Evolutionary conservation across 2,113 vertebrate genomes (phyloP), one percentile per base, ranked within the genome.

Genomic region (Budorcas taxicolor): DNA sequence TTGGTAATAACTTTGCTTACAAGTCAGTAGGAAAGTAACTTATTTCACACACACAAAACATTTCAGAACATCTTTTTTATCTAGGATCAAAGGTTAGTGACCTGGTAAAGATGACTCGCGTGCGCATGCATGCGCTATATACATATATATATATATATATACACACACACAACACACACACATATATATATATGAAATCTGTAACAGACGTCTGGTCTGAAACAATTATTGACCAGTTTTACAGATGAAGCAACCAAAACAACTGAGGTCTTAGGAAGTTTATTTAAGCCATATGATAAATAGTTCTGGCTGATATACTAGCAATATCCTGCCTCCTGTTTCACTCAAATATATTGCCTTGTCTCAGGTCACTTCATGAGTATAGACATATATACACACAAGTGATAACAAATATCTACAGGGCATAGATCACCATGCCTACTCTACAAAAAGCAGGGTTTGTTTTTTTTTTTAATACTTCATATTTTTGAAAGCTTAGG

Each of bases 11-110:
- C 45, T 94, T 80, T 90, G 12, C 58, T 43, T 94, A 7, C 31
- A 80, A 83, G 47, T 83, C 52, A 91, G 33, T 57, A 50, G 95
- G 43, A 97, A 91, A 85, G 45, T 57, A 31, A 57, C 71, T 93
- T 78, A 87, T 43, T 86, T 96, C 25, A 58, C 14, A 71, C n/a
- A 71, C 13, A 43, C 47, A 86, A 74, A 95, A 55, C 55, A 71
- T 55, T 96, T 94, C 40, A 52, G 21, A 87, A 80, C 36, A 94
- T 92, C 67, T 93, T 80, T 92, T 93, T 57, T 36, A 87, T 57
- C 47, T 64, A 96, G 62, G 36, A 50, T 50, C 36, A 84, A 87
- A 67, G 25, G n/a, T 90, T 90, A 94, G 40, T 84, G 57, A 91
- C 36, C 31, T 92, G 57, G 52, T 81, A 62, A 80, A 82, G 36